These are phyloP conservation scores for Dastarcus helophoroides DNA, from an alignment of 2,888 invertebrate species.

Conservation along the genomic window DNA sequence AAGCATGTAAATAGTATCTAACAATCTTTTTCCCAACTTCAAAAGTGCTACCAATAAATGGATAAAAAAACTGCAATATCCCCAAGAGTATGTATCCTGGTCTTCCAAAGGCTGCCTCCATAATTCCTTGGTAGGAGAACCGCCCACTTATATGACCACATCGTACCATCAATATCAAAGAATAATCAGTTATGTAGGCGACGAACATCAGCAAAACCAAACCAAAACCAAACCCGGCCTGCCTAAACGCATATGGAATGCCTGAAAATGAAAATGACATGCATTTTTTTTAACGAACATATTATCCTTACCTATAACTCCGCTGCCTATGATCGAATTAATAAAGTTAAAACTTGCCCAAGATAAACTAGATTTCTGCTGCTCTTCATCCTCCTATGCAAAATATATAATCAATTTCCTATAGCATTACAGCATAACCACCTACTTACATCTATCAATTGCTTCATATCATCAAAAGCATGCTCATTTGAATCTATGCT, in stretches of 20 bases:
- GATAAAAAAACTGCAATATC: conserved; percentile 68
- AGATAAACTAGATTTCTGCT: conserved; percentile 55
- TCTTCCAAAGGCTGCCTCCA: conserved; percentile 70
- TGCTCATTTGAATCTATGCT: conserved; percentile 51
- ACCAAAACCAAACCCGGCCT: conserved; percentile 71
- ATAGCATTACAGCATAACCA: too few species aligned
- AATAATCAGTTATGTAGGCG: conserved; percentile 70
- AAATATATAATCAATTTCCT: too few species aligned
- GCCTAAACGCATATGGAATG: conserved; percentile 69
- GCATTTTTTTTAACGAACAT: too few species aligned
- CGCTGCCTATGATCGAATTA: conserved; percentile 79
- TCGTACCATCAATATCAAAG: conserved; percentile 64
- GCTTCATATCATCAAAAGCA: conserved; percentile 54
- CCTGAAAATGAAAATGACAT: conserved; percentile 33
- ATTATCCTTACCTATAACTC: conserved; percentile 69
- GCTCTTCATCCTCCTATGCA: conserved; percentile 44
- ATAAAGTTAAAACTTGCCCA: conserved; percentile 79
- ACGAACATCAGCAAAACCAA: conserved; percentile 56
- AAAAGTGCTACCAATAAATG: conserved; percentile 58
- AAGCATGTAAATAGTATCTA: conserved; percentile 18
- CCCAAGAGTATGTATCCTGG: conserved; percentile 67
- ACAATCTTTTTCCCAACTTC: neutral
- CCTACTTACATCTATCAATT: conserved; percentile 46
- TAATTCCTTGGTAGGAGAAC: conserved; percentile 66
- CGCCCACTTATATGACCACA: conserved; percentile 65